These are phyloP conservation scores for Thecophora atra DNA, from an alignment of 2,888 invertebrate genomes.

Conservation along the genomic window DNA sequence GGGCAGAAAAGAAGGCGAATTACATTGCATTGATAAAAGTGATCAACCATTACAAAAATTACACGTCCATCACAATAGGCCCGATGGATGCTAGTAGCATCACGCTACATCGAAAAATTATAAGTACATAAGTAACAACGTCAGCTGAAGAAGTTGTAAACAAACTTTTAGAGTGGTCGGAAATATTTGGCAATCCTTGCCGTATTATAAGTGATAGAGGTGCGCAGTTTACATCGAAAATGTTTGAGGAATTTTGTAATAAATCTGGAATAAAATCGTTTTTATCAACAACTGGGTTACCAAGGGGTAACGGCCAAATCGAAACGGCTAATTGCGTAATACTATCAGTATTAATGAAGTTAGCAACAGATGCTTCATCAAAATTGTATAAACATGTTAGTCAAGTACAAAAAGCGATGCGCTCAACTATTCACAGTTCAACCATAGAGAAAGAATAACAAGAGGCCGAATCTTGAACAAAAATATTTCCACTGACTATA, in stretches of 20 bases:
- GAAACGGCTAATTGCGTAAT: slow-evolving; percentile 37
- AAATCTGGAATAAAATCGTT: slow-evolving; percentile 30
- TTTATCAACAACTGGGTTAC: slow-evolving; percentile 37
- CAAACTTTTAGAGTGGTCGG: slow-evolving; percentile 15
- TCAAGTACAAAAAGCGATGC: slow-evolving; percentile 38
- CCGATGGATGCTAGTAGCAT: no score
- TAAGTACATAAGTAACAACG: slow-evolving; percentile 33
- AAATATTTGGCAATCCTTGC: slow-evolving; percentile 37
- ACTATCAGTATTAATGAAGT: slow-evolving; percentile 33
- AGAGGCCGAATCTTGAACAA: no score
- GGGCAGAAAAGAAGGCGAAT: slow-evolving; percentile 55
- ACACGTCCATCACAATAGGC: slow-evolving; percentile 44
- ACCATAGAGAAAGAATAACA: no score
- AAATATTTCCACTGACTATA: no score
- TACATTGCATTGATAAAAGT: slow-evolving; percentile 54
- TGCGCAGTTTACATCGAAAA: slow-evolving; percentile 38
- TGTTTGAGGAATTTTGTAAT: slow-evolving; percentile 35
- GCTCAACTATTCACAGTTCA: no score
- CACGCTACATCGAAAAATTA: slow-evolving; percentile 45
- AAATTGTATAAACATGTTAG: slow-evolving; percentile 37
- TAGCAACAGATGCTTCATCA: slow-evolving; percentile 33
- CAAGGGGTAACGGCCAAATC: slow-evolving; percentile 38
- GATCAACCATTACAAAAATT: slow-evolving; percentile 46
- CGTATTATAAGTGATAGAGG: slow-evolving; percentile 41
- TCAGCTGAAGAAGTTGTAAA: slow-evolving; percentile 18